Evolutionary conservation across 2,888 invertebrate species (phyloP), one percentile per base, ranked within the genome.

Genomic region (Balanococcus diminutus): DNA sequence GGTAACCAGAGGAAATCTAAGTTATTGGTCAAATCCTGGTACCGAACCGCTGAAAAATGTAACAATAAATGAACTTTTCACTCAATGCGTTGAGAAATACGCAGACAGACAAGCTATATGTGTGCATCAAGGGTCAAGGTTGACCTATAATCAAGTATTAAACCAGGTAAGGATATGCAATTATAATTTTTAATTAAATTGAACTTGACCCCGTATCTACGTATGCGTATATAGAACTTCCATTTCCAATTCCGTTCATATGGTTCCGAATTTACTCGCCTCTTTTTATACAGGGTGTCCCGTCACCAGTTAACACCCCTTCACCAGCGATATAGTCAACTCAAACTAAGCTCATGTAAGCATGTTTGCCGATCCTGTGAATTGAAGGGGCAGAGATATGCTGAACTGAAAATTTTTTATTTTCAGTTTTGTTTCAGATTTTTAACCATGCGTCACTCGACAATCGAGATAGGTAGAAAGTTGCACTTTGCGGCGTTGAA

Each of bases 21-120:
- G 87, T 51, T 87, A 87, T 36, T 87, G 86, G 25, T 86, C 83
- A 51, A 87, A 86, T 4, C 25, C 51, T 4, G 84, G 83, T 11
- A 75, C 22, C 4, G 87, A 87, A 82, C 61, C 87, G 3, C 56
- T 87, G 22, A 87, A 86, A 14, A 36, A 25, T 11, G 67, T 85
- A 22, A 94, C 93, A 2, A 88, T 94, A 1, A 94, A 94, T 0
- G 90, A 92, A 86, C 89, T 93, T 36, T 87, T 94, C 36, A 92
- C 92, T 87, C 87, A 90, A 11, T 90, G 92, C 0, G 93, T 90
- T 0, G 88, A 90, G 22, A 90, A 90, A 83, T 93, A 91, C 90
- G 92, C 92, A 0, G 91, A 92, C 86, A 90, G 91, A n/a, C 91
- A 87, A 51, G 87, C 87, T 14, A 42, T 87, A 22, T 86, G 87